Evolutionary conservation across 2,797 vertebrate species (phyloP).

Genomic region (Syngnathus acus): DNA sequence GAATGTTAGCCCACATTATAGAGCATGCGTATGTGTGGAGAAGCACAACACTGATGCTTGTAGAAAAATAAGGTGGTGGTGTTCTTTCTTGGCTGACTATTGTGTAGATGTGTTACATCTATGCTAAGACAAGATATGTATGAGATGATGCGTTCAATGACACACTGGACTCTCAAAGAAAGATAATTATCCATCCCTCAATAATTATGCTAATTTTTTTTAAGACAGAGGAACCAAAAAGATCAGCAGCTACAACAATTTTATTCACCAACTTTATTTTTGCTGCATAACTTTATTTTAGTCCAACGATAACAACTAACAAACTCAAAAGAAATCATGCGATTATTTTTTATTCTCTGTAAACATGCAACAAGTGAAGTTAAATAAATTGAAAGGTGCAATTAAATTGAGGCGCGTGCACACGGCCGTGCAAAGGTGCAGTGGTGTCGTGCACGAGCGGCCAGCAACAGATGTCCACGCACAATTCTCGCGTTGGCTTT

Average conservation of each 20-base stretch:
- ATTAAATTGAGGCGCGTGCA: neutral
- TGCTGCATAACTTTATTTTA: neutral
- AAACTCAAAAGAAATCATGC: neutral
- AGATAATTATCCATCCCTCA: slow-evolving; percentile 65
- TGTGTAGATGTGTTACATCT: no score
- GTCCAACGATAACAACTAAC: neutral
- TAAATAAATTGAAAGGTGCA: neutral
- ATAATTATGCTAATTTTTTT: slow-evolving; percentile 64
- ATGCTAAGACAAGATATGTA: no score
- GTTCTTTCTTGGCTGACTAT: no score
- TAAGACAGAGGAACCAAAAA: slow-evolving; percentile 44
- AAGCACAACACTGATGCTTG: neutral
- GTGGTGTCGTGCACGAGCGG: slow-evolving; percentile 59
- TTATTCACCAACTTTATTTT: neutral
- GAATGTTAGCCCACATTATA: neutral
- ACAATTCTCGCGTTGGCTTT: slow-evolving; percentile 91
- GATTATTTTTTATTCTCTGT: neutral
- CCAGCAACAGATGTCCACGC: slow-evolving; percentile 97
- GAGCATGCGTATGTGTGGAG: neutral
- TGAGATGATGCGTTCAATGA: no score
- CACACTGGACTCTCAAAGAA: slow-evolving; percentile 51
- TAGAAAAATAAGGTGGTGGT: no score
- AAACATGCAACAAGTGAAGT: neutral
- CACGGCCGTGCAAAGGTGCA: neutral
- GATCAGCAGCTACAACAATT: slow-evolving; percentile 35